Evolutionary conservation across 2,113 vertebrate species (phyloP).

Genomic region (Bubo bubo): DNA sequence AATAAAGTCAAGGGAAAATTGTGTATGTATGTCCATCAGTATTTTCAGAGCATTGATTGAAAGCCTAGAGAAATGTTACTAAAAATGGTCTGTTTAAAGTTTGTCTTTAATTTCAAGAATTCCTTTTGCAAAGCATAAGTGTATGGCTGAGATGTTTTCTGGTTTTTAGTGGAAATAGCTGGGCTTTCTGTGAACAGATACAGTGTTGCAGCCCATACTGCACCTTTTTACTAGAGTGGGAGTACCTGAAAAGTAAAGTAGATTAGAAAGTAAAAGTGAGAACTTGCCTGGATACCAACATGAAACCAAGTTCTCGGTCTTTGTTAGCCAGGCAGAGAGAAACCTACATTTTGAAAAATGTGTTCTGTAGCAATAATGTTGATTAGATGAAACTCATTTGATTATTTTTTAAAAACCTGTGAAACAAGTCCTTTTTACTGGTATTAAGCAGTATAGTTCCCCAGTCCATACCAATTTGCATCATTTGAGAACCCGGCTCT

Average conservation of each 20-base stretch:
- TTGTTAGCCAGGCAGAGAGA: not conserved
- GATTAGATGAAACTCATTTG: not conserved
- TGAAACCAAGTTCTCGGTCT: not conserved
- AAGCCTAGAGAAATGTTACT: not conserved
- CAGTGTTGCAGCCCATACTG: rapidly evolving
- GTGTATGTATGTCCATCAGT: not conserved
- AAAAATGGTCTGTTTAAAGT: not conserved
- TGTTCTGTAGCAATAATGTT: not conserved
- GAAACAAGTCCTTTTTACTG: not conserved
- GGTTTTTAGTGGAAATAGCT: not conserved
- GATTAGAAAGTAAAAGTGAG: not conserved
- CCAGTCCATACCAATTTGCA: not conserved
- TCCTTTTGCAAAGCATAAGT: not conserved
- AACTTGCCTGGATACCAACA: not conserved
- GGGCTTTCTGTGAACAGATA: not conserved
- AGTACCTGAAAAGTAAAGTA: not conserved
- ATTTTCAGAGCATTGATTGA: not conserved
- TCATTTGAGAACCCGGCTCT: not conserved
- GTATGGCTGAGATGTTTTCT: not conserved
- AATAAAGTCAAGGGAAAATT: not conserved
- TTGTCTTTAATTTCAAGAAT: not conserved
- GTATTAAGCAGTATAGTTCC: not conserved
- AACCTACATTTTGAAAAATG: not conserved
- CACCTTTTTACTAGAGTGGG: not conserved
- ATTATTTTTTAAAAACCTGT: not conserved